Conservation (phyloP, 2,113 vertebrate genomes). For the Lontra canadensis region DNA sequence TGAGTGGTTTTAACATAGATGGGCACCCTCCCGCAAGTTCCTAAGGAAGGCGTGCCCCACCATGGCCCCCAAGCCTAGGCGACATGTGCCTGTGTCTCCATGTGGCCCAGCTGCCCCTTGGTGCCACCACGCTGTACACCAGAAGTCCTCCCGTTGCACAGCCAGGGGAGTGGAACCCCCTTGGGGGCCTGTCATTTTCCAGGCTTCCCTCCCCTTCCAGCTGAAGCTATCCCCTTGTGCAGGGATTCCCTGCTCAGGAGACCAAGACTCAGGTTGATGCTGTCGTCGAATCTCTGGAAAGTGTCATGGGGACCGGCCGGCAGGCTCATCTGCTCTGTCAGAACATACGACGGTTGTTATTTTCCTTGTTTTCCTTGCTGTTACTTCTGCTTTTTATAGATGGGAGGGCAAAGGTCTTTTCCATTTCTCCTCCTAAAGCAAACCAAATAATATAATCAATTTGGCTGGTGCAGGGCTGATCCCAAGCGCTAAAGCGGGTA, state of each 20-base stretch:
- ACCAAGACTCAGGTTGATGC: neutral
- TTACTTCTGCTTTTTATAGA: slow-evolving; percentile 7
- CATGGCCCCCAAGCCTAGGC: neutral
- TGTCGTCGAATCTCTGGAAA: slow-evolving; percentile 39
- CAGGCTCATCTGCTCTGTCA: neutral
- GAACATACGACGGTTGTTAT: neutral
- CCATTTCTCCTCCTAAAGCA: slow-evolving; percentile 62
- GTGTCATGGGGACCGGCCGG: neutral
- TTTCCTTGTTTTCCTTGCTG: slow-evolving; percentile 5
- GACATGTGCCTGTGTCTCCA: neutral
- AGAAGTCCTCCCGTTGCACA: neutral
- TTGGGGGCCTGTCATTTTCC: neutral
- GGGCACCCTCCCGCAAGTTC: neutral
- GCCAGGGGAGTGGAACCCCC: neutral
- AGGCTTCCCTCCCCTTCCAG: neutral
- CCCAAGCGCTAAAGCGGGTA: neutral
- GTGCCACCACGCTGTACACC: neutral
- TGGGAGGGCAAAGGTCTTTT: slow-evolving; percentile 58
- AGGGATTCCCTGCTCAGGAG: neutral
- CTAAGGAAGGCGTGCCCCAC: neutral
- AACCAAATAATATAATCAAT: slow-evolving; percentile 68
- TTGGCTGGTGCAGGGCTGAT: slow-evolving; percentile 15
- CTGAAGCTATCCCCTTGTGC: neutral
- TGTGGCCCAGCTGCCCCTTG: neutral
- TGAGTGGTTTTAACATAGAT: neutral